Evolutionary conservation across 2,113 vertebrate species (phyloP).

Genomic region (Nansenia antarctica): DNA sequence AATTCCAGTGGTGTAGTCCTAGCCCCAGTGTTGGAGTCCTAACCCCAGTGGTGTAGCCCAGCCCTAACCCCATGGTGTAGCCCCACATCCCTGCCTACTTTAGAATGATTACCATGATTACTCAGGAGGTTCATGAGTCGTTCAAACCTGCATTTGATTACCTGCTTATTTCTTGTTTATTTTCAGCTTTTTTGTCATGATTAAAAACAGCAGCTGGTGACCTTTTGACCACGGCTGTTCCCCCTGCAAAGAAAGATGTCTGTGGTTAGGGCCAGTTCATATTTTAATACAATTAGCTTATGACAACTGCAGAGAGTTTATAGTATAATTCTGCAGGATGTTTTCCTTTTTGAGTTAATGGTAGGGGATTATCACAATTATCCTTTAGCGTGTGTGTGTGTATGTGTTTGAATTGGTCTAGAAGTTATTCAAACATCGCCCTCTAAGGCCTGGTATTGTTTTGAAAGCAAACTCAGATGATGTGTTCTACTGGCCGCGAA

Average conservation of each 20-base stretch:
- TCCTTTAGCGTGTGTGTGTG: slow-evolving; percentile 23
- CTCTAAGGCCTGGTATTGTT: slow-evolving; percentile 19
- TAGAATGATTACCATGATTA: slow-evolving; percentile 43
- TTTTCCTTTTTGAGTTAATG: slow-evolving; percentile 28
- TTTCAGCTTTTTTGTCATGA: slow-evolving; percentile 57
- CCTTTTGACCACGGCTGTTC: slow-evolving; percentile 61
- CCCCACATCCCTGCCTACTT: slow-evolving; percentile 43
- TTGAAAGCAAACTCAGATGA: not conserved
- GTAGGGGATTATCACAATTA: slow-evolving; percentile 34
- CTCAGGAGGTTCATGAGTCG: slow-evolving; percentile 46
- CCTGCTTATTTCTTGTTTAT: slow-evolving; percentile 63
- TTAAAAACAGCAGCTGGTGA: slow-evolving; percentile 56
- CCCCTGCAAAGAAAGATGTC: slow-evolving; percentile 40
- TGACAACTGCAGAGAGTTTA: slow-evolving; percentile 27
- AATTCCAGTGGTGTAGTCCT: slow-evolving; percentile 59
- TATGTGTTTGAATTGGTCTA: slow-evolving; percentile 15
- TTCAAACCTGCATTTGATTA: slow-evolving; percentile 71
- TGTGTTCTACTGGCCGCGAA: not conserved
- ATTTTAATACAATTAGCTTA: slow-evolving; percentile 58
- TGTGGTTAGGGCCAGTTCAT: slow-evolving; percentile 56
- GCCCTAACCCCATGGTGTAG: too few relatives aligned
- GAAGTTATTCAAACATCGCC: slow-evolving; percentile 16
- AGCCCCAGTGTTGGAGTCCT: slow-evolving; percentile 23
- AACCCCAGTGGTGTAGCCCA: too few relatives aligned
- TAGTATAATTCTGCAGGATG: slow-evolving; percentile 28